Evolutionary conservation across 2,113 vertebrate species (phyloP).

Genomic region (Bos indicus): DNA sequence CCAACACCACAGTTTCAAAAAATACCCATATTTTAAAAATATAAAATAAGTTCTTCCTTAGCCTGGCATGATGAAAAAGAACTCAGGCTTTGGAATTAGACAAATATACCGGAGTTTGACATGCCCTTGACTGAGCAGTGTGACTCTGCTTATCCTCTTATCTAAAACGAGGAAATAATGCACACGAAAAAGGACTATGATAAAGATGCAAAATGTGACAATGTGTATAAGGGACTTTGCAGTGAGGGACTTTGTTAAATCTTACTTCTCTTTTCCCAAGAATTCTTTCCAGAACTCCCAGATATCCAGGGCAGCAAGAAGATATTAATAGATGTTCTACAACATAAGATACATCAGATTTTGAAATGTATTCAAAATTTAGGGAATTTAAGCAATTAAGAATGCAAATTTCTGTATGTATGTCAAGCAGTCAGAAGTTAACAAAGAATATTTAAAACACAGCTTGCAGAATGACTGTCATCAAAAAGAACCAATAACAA

Average conservation of each 20-base stretch:
- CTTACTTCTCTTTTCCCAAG: neutral
- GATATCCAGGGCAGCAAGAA: neutral
- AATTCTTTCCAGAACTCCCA: neutral
- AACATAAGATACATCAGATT: neutral
- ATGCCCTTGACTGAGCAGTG: neutral
- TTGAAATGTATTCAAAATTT: neutral
- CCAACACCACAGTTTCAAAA: neutral
- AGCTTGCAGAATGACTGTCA: neutral
- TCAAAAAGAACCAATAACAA: neutral
- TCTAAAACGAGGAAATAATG: neutral
- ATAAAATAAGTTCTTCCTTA: neutral
- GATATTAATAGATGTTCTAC: neutral
- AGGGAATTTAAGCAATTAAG: neutral
- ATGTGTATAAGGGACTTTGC: neutral
- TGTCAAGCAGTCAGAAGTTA: neutral
- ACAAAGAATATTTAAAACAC: neutral
- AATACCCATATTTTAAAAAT: neutral
- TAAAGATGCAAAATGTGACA: neutral
- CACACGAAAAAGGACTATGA: rapidly evolving
- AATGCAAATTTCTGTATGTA: neutral
- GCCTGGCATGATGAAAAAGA: neutral
- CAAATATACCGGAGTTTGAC: neutral
- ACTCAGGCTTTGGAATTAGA: neutral
- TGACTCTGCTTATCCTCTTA: neutral
- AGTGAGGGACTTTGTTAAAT: neutral